Evolutionary conservation across 2,888 invertebrate genomes (phyloP).

Genomic region (Tetranychus truncatus): DNA sequence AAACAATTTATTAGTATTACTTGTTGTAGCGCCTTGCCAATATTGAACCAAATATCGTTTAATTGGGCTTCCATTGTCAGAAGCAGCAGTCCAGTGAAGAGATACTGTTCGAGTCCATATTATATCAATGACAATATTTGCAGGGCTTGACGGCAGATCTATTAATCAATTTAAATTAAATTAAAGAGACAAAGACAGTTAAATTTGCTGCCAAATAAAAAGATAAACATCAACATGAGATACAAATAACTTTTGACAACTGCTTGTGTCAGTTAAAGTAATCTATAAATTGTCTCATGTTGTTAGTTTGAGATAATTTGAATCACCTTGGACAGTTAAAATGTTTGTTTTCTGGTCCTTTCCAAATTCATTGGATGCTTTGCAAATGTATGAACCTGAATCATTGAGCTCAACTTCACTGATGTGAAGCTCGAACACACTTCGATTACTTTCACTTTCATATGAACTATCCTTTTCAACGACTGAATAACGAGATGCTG

Average conservation of each 20-base stretch:
- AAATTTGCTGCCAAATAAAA: neutral
- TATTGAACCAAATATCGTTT: slow-evolving; percentile 19
- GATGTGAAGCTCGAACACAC: slow-evolving; percentile 20
- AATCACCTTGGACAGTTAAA: slow-evolving; percentile 18
- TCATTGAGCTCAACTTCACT: slow-evolving; percentile 15
- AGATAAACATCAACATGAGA: neutral
- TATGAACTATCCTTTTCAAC: neutral
- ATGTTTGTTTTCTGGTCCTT: slow-evolving; percentile 18
- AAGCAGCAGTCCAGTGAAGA: slow-evolving; percentile 15
- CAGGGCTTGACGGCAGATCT: slow-evolving; percentile 7
- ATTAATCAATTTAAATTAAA: neutral
- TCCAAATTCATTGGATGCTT: slow-evolving; percentile 19
- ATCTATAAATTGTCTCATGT: neutral
- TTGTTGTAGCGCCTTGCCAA: slow-evolving; percentile 16
- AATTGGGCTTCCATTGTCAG: slow-evolving; percentile 17
- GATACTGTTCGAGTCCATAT: slow-evolving; percentile 13
- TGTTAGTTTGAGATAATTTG: neutral
- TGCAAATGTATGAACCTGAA: slow-evolving; percentile 18
- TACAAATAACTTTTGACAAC: neutral
- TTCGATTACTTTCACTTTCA: slow-evolving; percentile 12
- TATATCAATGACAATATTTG: neutral
- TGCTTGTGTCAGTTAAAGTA: neutral
- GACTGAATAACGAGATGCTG: neutral
- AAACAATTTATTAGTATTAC: no score
- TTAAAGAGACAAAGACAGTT: neutral